Base-by-base conservation (phyloP, 2,113 vertebrate species). In the Cheirogaleus medius region DNA sequence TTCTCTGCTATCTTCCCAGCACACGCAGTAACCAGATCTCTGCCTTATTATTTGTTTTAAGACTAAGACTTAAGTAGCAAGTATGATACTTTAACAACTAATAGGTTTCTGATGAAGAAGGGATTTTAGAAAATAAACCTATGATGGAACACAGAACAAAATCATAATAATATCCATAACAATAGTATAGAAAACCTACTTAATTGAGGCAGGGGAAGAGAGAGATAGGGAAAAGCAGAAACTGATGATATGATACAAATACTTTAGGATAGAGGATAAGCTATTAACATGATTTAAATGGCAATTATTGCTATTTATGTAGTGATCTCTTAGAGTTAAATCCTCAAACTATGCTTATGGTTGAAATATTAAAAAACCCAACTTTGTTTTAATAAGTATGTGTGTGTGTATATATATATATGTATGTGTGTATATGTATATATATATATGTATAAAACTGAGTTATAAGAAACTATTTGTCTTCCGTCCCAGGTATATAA, bases 341-440 rank as follows among this genome's bases (percentile, higher is more conserved):
- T 69, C 83, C 32, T 91, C 6, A 76, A 29, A 52, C 9, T 73
- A 11, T 73, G 56, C 32, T 94, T 94, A 27, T 91, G 20, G 10
- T 47, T 95, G 34, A 86, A 93, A 81, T 85, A 74, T 1, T 23
- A 15, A 91, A 68, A 90, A 60, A 37, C 54, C 20, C 20, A 71
- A n/a, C 10, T 44, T 74, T 32, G 11, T 34, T 68, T 68, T 69
- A 32, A 23, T 39, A 63, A 2, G 2, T 63, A 12, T 60, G 25
- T 60, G 25, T 54, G 25, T 27, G 10, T 27, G 1, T 25, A 1
- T 11, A 1, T 25, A 0, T 25, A 8, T 23, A 8, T 58, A 2
- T 23, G 8, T 60, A 9, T 60, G 8, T 58, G 56, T 58, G 23
- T 60, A 0, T 60, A 9, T 60, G 21, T 58, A 5, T 58, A 7